Evolutionary conservation across 1,140 invertebrate species (phyloP).

Genomic region (Drosophila equinoxialis): DNA sequence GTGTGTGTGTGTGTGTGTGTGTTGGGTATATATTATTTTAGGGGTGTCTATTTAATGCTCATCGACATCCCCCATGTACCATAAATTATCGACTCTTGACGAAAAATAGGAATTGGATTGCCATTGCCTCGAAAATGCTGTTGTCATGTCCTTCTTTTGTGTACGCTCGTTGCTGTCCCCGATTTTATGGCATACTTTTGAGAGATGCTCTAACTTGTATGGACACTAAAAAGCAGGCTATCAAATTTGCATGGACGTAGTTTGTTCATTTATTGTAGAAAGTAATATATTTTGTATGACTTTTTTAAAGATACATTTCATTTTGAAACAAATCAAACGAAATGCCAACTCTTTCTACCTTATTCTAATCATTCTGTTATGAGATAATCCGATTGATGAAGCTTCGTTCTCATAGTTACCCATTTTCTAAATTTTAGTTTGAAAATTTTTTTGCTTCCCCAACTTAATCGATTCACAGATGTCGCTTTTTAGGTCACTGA

Average conservation of each 20-base stretch:
- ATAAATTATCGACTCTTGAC: conserved; percentile 65
- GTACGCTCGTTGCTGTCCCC: not conserved
- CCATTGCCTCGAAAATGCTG: conserved; percentile 1
- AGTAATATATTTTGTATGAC: not conserved
- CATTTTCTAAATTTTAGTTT: too few relatives aligned
- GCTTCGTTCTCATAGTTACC: too few relatives aligned
- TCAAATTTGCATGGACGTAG: conserved; percentile 62
- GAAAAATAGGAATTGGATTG: conserved; percentile 45
- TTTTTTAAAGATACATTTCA: too few relatives aligned
- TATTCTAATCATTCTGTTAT: too few relatives aligned
- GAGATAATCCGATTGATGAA: too few relatives aligned
- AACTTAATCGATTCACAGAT: too few relatives aligned
- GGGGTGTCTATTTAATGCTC: conserved; percentile 21
- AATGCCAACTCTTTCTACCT: too few relatives aligned
- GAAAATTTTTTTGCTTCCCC: too few relatives aligned
- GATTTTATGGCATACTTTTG: conserved; percentile 41
- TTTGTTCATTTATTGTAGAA: not conserved
- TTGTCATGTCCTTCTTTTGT: conserved; percentile 13
- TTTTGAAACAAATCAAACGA: too few relatives aligned
- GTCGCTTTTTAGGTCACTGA: too few relatives aligned
- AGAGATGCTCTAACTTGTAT: conserved; percentile 3
- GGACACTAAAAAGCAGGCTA: conserved; percentile 46
- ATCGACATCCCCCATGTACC: conserved; percentile 44
- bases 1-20: conserved; percentile 21
- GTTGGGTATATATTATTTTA: not conserved